phyloP scores from a whole-genome alignment of 2,797 vertebrate species.

The Rhadinocentrus ornatus region DNA sequence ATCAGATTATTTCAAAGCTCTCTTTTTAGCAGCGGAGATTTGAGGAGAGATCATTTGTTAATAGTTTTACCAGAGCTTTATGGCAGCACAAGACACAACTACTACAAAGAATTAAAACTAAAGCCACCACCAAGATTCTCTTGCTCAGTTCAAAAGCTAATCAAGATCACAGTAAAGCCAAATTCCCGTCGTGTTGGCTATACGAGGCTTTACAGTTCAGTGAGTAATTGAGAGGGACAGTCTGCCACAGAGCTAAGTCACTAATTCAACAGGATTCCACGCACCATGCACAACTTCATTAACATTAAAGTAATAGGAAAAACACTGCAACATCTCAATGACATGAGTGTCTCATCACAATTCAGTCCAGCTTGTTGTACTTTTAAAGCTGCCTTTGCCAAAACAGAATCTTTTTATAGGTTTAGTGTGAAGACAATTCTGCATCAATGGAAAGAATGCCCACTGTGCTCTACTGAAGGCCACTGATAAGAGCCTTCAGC shows the following conservation, averaged over 20 bases:
- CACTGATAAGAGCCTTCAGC: conserved; percentile 34
- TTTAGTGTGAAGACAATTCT: conserved; percentile 27
- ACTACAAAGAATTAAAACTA: background rate
- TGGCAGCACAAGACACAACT: background rate
- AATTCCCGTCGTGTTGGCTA: background rate
- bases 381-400: conserved; percentile 23
- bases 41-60: background rate
- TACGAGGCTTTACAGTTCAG: background rate
- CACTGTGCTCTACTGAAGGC: conserved; percentile 22
- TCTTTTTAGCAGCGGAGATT: background rate
- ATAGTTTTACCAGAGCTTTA: background rate
- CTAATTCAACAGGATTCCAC: background rate
- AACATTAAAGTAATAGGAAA: background rate
- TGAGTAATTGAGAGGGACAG: background rate
- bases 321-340: background rate
- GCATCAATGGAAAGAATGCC: conserved; percentile 56
- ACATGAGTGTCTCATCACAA: background rate
- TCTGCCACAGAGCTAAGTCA: background rate
- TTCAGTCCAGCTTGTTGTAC: background rate
- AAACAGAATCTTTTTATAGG: conserved; percentile 46
- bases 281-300: background rate
- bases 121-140: background rate
- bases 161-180: background rate
- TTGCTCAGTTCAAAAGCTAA: background rate
- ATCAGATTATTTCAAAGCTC: background rate